Base-by-base conservation (phyloP, 2,888 invertebrate genomes). In the Latrodectus hesperus region DNA sequence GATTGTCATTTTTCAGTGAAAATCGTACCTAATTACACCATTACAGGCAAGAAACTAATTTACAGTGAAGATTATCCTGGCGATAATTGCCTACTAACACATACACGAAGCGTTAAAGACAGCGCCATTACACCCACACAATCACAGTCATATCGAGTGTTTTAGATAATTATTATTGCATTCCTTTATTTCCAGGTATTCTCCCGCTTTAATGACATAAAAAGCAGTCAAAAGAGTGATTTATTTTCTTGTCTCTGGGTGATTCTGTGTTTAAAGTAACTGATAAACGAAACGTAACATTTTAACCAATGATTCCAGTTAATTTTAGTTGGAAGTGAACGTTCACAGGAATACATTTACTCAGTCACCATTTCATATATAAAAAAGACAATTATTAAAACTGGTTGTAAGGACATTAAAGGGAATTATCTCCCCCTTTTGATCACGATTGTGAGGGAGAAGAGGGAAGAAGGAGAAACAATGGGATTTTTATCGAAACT, bases 81-180 rank as follows among this genome's bases (percentile, higher is more conserved):
- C 55, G 60, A 70, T 83, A 75, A 80, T 76, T 86, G 80, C 75
- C 85, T 75, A 80, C 76, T 86, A 80, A 86, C 80, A 74, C 79
- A 14, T n/a, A 16, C 53, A 38, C 10, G 52, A 76, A 51, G 38
- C 22, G 55, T 22, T 17, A 64, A 52, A 76, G 52, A 64, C 60
- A 60, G 60, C n/a, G 60, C 10, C n/a, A 60, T 60, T 60, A 60
- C n/a, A 60, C 60, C 60, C n/a, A 9, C 12, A 60, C 10, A 60
- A 16, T 51, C 12, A 65, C 22, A 49, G 55, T 60, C 65, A 67
- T 77, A 85, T 80, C 85, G 65, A 74, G 70, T 86, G 70, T 76
- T 75, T 75, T 80, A 80, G 73, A 70, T 76, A 75, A 86, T 86
- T 86, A 86, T 86, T 86, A 86, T 86, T 80, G 71, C 75, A 79